Percentiles rank a stretch among this genome's conserved stretches.
phyloP scores from a whole-genome alignment of 2,797 vertebrate genomes.

The Acestrorhynchus altus region DNA sequence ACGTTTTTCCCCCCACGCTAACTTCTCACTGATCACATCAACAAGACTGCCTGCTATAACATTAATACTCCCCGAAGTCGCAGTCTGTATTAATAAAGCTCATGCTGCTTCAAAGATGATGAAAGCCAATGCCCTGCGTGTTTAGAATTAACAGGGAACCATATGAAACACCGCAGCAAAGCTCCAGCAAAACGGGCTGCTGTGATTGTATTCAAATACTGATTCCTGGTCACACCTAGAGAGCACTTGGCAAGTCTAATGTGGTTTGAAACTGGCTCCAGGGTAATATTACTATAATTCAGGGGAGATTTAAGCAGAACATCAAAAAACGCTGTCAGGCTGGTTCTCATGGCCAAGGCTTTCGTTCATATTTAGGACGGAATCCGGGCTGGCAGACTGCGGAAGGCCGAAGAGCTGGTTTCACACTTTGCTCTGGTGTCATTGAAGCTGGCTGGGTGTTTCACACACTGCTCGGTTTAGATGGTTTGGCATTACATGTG shows the following conservation, averaged over 20 bases:
- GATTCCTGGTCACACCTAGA: conserved; percentile 21
- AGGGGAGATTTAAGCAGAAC: conserved; percentile 28
- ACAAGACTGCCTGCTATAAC: background rate
- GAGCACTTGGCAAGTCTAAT: conserved; percentile 16
- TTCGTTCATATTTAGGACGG: conserved; percentile 28
- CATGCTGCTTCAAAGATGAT: background rate
- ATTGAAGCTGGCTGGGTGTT: too few species aligned
- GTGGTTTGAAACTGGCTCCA: conserved; percentile 18
- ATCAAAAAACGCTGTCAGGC: conserved; percentile 33
- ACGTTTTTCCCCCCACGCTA: background rate
- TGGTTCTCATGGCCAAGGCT: conserved; percentile 20
- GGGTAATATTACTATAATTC: conserved; percentile 29
- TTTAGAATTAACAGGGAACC: conserved; percentile 8
- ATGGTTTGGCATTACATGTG: conserved; percentile 66
- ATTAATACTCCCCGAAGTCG: conserved; percentile 14
- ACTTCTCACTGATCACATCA: background rate
- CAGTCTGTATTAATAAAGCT: background rate
- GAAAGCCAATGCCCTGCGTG: background rate
- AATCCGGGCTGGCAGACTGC: conserved; percentile 19
- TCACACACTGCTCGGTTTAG: conserved; percentile 31
- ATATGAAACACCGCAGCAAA: background rate
- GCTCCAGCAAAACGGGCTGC: background rate
- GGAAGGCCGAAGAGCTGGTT: conserved; percentile 37
- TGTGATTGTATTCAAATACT: background rate
- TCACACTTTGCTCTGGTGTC: conserved; percentile 64